These are phyloP conservation scores for Pogona vitticeps DNA, from an alignment of 2,113 vertebrate genomes.

Conservation along the genomic window DNA sequence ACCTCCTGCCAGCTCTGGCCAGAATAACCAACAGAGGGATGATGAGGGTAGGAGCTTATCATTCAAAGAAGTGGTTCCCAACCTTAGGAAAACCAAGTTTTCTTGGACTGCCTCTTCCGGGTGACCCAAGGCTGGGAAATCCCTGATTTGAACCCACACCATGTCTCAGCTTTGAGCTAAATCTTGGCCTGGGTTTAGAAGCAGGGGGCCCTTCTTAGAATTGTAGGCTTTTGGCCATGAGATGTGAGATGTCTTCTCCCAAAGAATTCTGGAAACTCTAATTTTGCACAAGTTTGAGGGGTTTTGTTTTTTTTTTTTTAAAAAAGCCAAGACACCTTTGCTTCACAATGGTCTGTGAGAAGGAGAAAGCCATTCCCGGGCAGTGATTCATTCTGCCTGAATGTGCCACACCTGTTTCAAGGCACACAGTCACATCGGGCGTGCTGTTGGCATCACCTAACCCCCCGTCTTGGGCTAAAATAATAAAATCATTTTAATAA, in stretches of 20 bases:
- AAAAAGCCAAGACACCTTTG: no score
- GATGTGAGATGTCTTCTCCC: neutral
- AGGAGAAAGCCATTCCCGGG: neutral
- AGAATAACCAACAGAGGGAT: no score
- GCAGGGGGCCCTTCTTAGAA: neutral
- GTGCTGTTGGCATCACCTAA: constrained; percentile 16
- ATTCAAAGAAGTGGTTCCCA: no score
- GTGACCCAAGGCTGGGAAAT: no score
- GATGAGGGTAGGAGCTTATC: no score
- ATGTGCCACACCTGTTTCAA: constrained; percentile 4
- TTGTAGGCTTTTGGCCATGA: neutral
- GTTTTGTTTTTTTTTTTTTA: neutral
- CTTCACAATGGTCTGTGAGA: neutral
- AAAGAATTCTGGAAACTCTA: neutral
- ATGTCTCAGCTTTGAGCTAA: no score
- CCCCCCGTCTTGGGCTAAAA: neutral
- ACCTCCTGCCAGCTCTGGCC: no score
- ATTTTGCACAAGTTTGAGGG: neutral
- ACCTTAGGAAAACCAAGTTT: no score
- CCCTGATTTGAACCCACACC: no score
- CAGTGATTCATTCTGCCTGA: neutral
- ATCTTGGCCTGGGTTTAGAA: neutral
- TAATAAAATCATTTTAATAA: neutral
- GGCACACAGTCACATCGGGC: neutral
- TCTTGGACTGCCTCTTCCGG: no score